Percentiles rank a stretch among this genome's conserved stretches.
Conservation (phyloP, 2,113 vertebrate species). For the Macheiramphus alcinus region DNA sequence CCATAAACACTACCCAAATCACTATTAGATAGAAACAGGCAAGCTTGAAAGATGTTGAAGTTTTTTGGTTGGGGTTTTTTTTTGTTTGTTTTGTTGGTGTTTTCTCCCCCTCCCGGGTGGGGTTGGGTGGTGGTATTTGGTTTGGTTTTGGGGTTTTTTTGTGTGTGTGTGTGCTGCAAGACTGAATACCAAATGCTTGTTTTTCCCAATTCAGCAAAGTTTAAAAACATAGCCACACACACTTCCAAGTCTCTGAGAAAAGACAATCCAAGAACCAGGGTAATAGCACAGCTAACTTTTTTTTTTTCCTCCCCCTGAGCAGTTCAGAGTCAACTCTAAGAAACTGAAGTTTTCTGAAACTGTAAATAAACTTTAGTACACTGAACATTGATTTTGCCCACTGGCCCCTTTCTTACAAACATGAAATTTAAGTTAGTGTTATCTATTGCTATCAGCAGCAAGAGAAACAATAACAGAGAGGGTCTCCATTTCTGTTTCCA, state of each 20-base stretch:
- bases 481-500: not conserved
- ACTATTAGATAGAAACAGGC: not conserved
- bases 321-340: not conserved
- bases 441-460: not conserved
- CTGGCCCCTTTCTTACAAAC: not conserved
- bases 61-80: not conserved
- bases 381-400: not conserved
- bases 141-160: not conserved
- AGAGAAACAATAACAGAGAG: not conserved
- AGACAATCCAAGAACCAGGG: not conserved
- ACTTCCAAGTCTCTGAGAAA: not conserved
- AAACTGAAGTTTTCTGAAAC: not conserved
- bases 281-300: not conserved
- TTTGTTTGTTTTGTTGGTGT: no score
- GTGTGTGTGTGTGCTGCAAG: not conserved
- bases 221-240: not conserved
- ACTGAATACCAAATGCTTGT: not conserved
- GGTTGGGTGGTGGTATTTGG: not conserved
- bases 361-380: not conserved
- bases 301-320: no score
- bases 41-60: not conserved
- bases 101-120: no score
- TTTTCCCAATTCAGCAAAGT: not conserved
- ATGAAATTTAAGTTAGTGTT: not conserved
- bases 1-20: not conserved